These are phyloP conservation scores for Leuctra nigra DNA, from an alignment of 2,888 invertebrate species.

Conservation along the genomic window DNA sequence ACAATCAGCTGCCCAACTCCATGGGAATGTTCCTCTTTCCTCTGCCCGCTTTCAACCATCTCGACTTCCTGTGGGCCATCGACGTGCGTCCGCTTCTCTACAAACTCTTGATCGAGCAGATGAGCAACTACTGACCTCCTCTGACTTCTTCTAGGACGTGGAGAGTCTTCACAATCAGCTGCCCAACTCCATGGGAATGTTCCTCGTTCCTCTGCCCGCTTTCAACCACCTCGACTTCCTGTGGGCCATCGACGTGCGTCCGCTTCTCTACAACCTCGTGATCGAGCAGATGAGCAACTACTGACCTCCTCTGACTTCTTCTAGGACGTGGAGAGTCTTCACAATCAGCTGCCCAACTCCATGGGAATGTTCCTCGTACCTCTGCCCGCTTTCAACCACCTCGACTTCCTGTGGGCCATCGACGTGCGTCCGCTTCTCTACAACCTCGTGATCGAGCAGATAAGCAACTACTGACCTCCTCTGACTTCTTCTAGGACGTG, in stretches of 20 bases:
- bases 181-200: conserved; percentile 49
- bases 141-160: conserved; percentile 50
- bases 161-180: conserved; percentile 46
- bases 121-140: too few species aligned
- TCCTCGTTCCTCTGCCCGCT: conserved; percentile 47
- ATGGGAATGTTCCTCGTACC: conserved; percentile 52
- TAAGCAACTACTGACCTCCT: too few species aligned
- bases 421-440: conserved; percentile 53
- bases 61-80: conserved; percentile 64
- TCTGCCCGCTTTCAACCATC: conserved; percentile 53
- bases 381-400: conserved; percentile 53
- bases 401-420: conserved; percentile 64
- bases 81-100: conserved; percentile 53
- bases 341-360: conserved; percentile 46
- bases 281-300: conserved; percentile 50
- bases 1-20: conserved; percentile 46
- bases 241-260: conserved; percentile 55
- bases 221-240: conserved; percentile 68
- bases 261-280: conserved; percentile 51
- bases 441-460: conserved; percentile 48
- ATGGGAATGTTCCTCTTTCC: conserved; percentile 52
- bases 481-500: conserved; percentile 50
- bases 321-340: conserved; percentile 52
- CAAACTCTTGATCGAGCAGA: conserved; percentile 48
- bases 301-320: conserved; percentile 40